Evolutionary conservation across 1,140 invertebrate species (phyloP), one percentile per base, ranked within the genome.

Genomic region (Linepithema humile): DNA sequence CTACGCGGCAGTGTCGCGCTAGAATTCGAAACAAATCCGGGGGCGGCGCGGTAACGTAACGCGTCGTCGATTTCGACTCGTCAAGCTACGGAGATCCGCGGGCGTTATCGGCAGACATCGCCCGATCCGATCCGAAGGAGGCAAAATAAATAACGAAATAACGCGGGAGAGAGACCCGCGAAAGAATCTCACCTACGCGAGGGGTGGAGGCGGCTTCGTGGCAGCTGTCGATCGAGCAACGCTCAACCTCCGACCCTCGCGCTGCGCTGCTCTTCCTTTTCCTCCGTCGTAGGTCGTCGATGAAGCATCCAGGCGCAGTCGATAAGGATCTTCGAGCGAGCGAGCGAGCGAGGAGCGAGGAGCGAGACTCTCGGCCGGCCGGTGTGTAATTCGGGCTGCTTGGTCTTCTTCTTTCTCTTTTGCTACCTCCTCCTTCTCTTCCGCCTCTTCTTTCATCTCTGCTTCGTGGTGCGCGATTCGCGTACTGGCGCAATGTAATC

Each of bases 211-310:
- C 45, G 82, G 83, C 62, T 88, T 45, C 82, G 77, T 89, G 85
- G 87, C 88, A 89, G 88, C 88, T 89, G 88, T 89, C 88, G 88
- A 89, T 89, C 88, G 88, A 86, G 55, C 70, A 60, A 55, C 45
- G 85, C 75, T 89, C 88, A 84, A 89, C 87, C 87, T 89, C 43
- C 87, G 87, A 89, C 88, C 87, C 69, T 85, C 83, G 45, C 40
- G 23, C 23, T 55, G n/a, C 23, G 70, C 60, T 69, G 12, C 26
- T 7, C n/a, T 12, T 38, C 82, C 57, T 10, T 26, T 45, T 64
- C 55, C 69, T 70, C 4, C 83, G 65, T 88, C 87, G 73, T 82
- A 62, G 73, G 74, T 86, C 82, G 57, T 82, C 88, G 87, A 88
- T 80, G 87, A 89, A 53, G 75, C 50, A 88, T 87, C 82, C 87